Evolutionary conservation across 2,113 vertebrate species (phyloP).

Genomic region (Lepisosteus osseus): DNA sequence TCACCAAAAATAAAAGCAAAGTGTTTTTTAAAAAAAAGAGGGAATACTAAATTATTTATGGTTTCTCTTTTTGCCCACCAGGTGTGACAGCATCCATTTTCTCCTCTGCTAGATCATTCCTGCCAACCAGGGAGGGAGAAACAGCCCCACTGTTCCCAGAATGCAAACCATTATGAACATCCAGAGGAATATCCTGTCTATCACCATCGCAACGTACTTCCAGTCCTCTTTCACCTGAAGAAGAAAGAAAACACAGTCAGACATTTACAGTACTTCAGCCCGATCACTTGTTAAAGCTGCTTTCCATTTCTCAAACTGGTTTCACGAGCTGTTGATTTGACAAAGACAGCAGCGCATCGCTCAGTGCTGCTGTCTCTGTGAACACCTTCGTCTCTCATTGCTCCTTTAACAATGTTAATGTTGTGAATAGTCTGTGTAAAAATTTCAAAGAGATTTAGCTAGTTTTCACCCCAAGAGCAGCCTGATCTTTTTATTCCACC

Average conservation of each 20-base stretch:
- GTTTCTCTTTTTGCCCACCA: not conserved
- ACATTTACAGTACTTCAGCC: not conserved
- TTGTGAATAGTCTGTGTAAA: no score
- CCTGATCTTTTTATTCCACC: no score
- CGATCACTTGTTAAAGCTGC: no score
- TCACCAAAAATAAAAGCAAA: not conserved
- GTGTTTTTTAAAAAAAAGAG: not conserved
- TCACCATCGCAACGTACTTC: slow-evolving; percentile 98
- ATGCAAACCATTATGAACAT: slow-evolving; percentile 94
- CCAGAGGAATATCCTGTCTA: slow-evolving; percentile 97
- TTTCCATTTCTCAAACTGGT: no score
- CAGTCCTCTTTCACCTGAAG: slow-evolving; percentile 93
- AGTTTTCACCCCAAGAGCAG: no score
- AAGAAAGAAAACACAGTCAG: slow-evolving; percentile 36
- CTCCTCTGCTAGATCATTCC: slow-evolving; percentile 82
- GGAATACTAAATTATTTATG: not conserved
- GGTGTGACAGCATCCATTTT: not conserved
- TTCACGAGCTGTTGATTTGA: no score
- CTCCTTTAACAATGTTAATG: no score
- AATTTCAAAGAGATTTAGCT: no score
- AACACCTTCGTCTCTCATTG: no score
- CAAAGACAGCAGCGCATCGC: no score
- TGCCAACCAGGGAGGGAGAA: slow-evolving; percentile 93
- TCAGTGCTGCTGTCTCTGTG: no score
- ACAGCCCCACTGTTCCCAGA: slow-evolving; percentile 91